Percentiles rank a stretch among this genome's conserved stretches.
phyloP scores from a whole-genome alignment of 2,888 invertebrate genomes.

The Polyommatus iphigenia region DNA sequence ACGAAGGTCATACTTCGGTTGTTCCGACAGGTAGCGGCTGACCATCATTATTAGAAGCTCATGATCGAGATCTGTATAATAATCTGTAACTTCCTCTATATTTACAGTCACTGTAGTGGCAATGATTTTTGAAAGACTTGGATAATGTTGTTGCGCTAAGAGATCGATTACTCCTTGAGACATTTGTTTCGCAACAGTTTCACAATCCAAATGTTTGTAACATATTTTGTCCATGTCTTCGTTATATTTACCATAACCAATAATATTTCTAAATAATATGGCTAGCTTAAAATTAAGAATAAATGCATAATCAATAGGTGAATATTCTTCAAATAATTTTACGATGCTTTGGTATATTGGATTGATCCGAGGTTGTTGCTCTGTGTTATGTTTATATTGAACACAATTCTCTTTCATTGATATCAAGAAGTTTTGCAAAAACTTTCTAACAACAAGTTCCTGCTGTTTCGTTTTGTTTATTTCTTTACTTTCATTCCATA shows the following conservation, averaged over 20 bases:
- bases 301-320: conserved; percentile 7
- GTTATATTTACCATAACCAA: conserved; percentile 21
- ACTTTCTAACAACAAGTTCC: not conserved
- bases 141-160: not conserved
- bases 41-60: not conserved
- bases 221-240: not conserved
- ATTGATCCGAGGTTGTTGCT: conserved; percentile 15
- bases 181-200: not conserved
- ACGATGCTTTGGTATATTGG: conserved; percentile 29
- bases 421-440: conserved; percentile 23
- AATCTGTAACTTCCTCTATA: not conserved
- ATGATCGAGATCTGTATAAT: not conserved
- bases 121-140: conserved; percentile 3
- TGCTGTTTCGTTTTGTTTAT: not conserved
- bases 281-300: conserved; percentile 12
- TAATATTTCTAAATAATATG: conserved; percentile 18
- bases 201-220: conserved; percentile 3
- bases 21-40: conserved; percentile 2
- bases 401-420: not conserved
- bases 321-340: conserved; percentile 2
- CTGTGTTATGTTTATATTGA: not conserved
- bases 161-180: not conserved
- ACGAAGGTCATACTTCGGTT: not conserved
- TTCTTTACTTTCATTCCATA: conserved; percentile 5
- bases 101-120: not conserved